phyloP scores from a whole-genome alignment of 2,113 vertebrate species.

The Tangachromis dhanisi region DNA sequence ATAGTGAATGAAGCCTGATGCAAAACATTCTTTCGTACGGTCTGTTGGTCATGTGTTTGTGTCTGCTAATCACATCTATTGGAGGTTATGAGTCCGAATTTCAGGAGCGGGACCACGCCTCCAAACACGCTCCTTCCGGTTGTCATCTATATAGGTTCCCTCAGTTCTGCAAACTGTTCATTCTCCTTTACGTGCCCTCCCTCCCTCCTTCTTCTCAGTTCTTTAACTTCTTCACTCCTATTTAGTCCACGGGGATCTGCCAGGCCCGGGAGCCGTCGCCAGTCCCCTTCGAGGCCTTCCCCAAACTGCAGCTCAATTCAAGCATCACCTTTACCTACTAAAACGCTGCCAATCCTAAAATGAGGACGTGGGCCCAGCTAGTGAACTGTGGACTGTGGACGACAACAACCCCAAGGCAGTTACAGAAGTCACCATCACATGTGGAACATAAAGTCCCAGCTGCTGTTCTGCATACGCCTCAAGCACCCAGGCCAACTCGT shows the following conservation, averaged over 20 bases:
- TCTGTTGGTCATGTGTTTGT: background rate
- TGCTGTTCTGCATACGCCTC: background rate
- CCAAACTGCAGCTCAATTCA: accelerated
- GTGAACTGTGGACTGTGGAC: background rate
- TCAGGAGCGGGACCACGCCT: background rate
- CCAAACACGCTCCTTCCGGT: accelerated
- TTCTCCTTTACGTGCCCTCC: background rate
- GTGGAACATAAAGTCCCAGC: background rate
- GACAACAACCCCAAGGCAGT: background rate
- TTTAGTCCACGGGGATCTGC: background rate
- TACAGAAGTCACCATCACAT: background rate
- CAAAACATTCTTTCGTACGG: background rate
- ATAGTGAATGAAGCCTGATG: background rate
- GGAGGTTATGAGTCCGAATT: background rate
- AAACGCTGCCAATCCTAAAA: accelerated
- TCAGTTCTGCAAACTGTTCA: background rate
- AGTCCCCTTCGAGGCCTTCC: background rate
- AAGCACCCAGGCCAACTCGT: background rate
- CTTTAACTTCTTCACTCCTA: background rate
- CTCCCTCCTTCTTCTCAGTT: background rate
- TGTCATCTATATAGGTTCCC: background rate
- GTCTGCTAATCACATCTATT: background rate
- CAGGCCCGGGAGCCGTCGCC: background rate
- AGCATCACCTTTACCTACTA: background rate
- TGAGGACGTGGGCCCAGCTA: background rate